Evolutionary conservation across 1,140 invertebrate species (phyloP).

Genomic region (Euglossa dilemma): DNA sequence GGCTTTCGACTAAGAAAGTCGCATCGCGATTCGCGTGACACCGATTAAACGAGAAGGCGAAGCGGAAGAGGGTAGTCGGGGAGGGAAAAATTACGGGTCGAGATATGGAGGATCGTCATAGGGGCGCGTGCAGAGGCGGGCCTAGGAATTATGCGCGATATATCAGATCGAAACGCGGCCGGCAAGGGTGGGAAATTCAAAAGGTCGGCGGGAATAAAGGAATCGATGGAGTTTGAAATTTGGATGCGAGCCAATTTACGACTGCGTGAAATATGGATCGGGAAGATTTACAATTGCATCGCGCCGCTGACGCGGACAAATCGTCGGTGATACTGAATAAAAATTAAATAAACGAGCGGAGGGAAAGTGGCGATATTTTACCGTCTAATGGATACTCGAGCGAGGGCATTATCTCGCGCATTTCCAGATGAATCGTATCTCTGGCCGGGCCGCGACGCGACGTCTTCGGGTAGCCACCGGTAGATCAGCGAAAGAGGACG

Average conservation of each 20-base stretch:
- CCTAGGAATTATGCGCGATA: conserved; percentile 24
- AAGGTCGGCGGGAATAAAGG: conserved; percentile 43
- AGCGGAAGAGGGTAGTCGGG: too few species aligned
- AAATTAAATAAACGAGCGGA: conserved; percentile 13
- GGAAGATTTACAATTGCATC: conserved; percentile 38
- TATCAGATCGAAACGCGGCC: conserved; percentile 13
- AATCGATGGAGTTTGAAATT: conserved; percentile 56
- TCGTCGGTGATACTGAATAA: neutral
- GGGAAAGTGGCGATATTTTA: neutral
- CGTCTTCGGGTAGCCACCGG: neutral
- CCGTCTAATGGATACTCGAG: neutral
- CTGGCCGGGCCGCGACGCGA: neutral
- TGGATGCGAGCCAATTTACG: conserved; percentile 47
- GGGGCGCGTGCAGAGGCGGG: neutral
- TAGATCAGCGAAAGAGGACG: neutral
- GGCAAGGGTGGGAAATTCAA: conserved; percentile 9
- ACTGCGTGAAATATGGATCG: conserved; percentile 17
- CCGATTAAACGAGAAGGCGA: too few species aligned
- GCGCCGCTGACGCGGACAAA: conserved; percentile 19
- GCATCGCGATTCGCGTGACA: too few species aligned
- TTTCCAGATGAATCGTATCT: neutral
- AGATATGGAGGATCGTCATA: neutral
- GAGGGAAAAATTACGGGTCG: neutral
- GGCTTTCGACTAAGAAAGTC: too few species aligned
- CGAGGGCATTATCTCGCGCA: neutral